phyloP scores from a whole-genome alignment of 2,113 vertebrate species.

The mouse (Mus musculus) region GRCm39 chr3:156487501-156488000 shows the following conservation, averaged over 20 bases:
- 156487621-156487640: background rate
- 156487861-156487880: background rate
- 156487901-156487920: background rate
- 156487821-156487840: background rate
- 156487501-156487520: background rate
- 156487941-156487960: background rate
- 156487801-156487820: background rate
- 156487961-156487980: background rate
- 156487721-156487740: background rate
- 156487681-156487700: background rate
- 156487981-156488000: background rate
- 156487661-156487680: background rate
- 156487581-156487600: background rate
- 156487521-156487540: background rate
- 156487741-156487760: background rate
- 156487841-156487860: background rate
- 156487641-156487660: background rate
- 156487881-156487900: background rate
- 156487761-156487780: background rate
- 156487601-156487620: background rate
- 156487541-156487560: background rate
- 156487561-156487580: background rate
- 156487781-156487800: background rate
- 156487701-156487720: slow-evolving; percentile 22
- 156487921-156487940: background rate